Base-by-base conservation (phyloP, 2,113 vertebrate genomes). In the Butorides virescens region DNA sequence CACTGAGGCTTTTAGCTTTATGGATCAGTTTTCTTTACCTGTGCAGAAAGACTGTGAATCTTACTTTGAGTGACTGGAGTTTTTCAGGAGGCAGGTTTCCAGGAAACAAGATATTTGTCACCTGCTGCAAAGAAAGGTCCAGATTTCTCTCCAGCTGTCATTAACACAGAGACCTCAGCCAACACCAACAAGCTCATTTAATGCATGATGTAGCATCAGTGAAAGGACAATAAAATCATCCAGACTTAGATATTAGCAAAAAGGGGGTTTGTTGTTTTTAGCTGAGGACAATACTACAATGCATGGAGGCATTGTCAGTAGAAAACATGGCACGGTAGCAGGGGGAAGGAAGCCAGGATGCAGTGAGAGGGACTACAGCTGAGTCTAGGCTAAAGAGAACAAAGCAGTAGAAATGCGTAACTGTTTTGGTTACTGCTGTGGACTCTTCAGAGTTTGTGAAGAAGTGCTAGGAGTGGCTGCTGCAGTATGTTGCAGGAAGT, bases 291-390 rank as follows among this genome's bases (percentile, higher is more conserved):
- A 26, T 1, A 58, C 13, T 44, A 16, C 10, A 32, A 42, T 19
- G 15, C 10, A 18, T 49, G 71, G 61, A 52, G 37, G n/a, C 21
- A n/a, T 2, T 47, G 8, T 29, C n/a, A 16, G 10, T 2, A 75
- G 44, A 56, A 26, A 78, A 29, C 5, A 15, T 3, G n/a, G 14
- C 52, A 49, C 4, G 1, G 27, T 25, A 11, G 2, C 1, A 0
- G 11, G 19, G 7, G 6, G 32, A 63, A 77, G 18, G 22, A 70
- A 91, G 30, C 13, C 42, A 58, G 13, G 15, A 9, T 75, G 7
- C 61, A 61, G 11, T 19, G 73, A 42, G 27, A 73, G 6, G 9
- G 9, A 37, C 25, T 34, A 12, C 3, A 75, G 27, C 42, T 68
- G 32, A 87, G 15, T 10, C 39, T 34, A 47, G 5, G 14, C 19